A percentile compares a stretch with the other conserved stretches of the same genome.
These are phyloP conservation scores for Nothobranchius furzeri DNA, from an alignment of 2,113 vertebrate species.

Conservation along the genomic window DNA sequence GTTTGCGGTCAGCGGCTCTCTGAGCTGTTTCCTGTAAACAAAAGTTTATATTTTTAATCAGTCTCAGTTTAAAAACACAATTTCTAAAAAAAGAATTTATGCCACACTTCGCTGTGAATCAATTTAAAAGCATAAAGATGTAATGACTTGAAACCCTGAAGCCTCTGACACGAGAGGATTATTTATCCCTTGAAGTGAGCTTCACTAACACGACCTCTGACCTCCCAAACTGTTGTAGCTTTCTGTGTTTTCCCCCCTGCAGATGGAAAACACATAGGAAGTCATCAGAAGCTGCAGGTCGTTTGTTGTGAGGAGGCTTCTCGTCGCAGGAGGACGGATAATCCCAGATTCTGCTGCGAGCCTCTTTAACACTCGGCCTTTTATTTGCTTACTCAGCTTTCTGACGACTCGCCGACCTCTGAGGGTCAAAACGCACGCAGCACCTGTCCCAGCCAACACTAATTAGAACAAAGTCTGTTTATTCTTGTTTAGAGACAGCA, in stretches of 20 bases:
- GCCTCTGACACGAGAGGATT: neutral
- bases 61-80: too few relatives aligned
- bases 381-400: slow-evolving; percentile 86
- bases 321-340: slow-evolving; percentile 79
- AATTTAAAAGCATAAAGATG: too few relatives aligned
- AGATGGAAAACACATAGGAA: slow-evolving; percentile 86
- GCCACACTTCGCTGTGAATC: too few relatives aligned
- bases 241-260: slow-evolving; percentile 47
- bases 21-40: too few relatives aligned
- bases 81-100: too few relatives aligned
- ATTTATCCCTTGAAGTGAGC: neutral
- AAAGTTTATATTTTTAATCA: too few relatives aligned
- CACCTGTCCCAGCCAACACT: slow-evolving; percentile 80
- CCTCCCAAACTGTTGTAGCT: neutral
- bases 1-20: too few relatives aligned
- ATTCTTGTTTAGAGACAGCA: slow-evolving; percentile 50
- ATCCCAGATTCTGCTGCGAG: slow-evolving; percentile 47
- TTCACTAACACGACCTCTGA: neutral
- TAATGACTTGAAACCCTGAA: too few relatives aligned
- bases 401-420: slow-evolving; percentile 67
- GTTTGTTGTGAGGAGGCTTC: slow-evolving; percentile 76
- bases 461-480: slow-evolving; percentile 75
- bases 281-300: slow-evolving; percentile 76
- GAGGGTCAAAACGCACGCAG: slow-evolving; percentile 74
- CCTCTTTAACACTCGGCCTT: slow-evolving; percentile 75